Conservation (phyloP, 2,797 vertebrate genomes). For the Notamacropus eugenii region DNA sequence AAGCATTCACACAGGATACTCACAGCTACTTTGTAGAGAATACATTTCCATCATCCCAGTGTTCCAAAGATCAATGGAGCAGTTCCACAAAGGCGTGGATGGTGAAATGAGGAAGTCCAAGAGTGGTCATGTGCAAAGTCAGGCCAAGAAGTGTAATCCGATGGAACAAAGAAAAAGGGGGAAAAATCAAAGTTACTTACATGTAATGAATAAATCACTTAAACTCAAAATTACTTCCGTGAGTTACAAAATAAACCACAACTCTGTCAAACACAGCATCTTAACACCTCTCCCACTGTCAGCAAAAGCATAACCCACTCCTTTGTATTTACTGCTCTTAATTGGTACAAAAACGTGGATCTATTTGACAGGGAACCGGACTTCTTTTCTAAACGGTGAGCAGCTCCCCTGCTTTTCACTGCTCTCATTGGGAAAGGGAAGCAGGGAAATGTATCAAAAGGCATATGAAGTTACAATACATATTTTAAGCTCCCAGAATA, state of each 20-base stretch:
- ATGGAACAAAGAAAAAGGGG: constrained; percentile 67
- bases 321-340: constrained; percentile 21
- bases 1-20: constrained; percentile 81
- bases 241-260: not conserved
- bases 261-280: constrained; percentile 12
- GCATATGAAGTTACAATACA: constrained; percentile 44
- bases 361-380: not conserved
- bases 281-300: constrained; percentile 20
- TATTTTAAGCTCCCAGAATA: not conserved
- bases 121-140: constrained; percentile 39
- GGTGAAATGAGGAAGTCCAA: constrained; percentile 71
- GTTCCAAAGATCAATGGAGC: constrained; percentile 66
- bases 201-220: constrained; percentile 79
- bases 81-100: constrained; percentile 76
- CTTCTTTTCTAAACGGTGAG: constrained; percentile 3
- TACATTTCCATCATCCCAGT: constrained; percentile 80
- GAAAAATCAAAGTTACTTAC: constrained; percentile 84
- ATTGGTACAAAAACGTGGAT: constrained; percentile 13
- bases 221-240: constrained; percentile 46
- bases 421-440: constrained; percentile 29
- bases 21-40: constrained; percentile 91
- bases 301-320: not conserved
- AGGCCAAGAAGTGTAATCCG: constrained; percentile 77
- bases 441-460: constrained; percentile 27
- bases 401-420: not conserved